phyloP scores from a whole-genome alignment of 2,113 vertebrate species.

The Leucoraja erinaceus region DNA sequence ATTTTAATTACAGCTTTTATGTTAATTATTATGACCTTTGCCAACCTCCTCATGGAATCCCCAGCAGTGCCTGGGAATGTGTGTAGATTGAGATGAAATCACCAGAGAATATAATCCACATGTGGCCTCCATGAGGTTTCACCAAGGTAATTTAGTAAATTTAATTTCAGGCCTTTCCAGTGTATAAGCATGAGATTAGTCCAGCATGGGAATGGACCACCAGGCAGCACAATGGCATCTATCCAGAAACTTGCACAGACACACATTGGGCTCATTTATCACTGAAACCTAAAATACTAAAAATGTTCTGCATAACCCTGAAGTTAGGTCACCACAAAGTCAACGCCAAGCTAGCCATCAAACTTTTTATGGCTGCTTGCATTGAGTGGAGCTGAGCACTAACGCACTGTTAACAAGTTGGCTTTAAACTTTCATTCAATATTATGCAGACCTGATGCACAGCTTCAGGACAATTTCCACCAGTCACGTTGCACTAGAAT shows the following conservation, averaged over 20 bases:
- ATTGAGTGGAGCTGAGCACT: background rate
- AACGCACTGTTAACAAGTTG: background rate
- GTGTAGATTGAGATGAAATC: background rate
- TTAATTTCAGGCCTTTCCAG: constrained; percentile 6
- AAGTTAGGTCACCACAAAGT: background rate
- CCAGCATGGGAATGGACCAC: background rate
- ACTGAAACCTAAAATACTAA: background rate
- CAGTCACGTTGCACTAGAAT: background rate
- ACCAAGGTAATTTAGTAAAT: background rate
- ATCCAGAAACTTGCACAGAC: background rate
- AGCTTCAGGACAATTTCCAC: background rate
- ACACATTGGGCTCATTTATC: background rate
- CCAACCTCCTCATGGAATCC: constrained; percentile 5
- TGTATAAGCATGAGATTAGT: background rate
- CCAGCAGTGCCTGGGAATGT: background rate
- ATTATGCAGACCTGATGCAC: background rate
- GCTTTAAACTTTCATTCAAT: background rate
- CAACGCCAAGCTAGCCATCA: background rate
- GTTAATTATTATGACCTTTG: background rate
- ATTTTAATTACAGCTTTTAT: constrained; percentile 27
- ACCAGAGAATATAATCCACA: background rate
- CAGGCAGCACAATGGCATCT: background rate
- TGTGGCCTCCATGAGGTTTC: background rate
- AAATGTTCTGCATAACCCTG: background rate
- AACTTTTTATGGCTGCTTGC: background rate